phyloP scores from a whole-genome alignment of 2,888 invertebrate genomes.

The Eupithecia inturbata region DNA sequence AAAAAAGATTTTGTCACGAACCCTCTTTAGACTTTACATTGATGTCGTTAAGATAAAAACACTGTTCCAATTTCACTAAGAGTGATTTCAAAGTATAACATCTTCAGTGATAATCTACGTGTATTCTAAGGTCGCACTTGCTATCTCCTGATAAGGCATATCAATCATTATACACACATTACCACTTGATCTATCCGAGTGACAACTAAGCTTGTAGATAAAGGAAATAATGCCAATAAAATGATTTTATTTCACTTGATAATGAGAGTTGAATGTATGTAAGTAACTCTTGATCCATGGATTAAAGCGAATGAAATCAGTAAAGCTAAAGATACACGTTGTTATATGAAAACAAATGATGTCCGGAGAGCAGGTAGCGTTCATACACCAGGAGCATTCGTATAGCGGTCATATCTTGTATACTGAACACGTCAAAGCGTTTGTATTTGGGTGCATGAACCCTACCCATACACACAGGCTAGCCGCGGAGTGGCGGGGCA shows the following conservation, averaged over 20 bases:
- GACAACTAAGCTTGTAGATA: constrained; percentile 18
- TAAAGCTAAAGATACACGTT: not conserved
- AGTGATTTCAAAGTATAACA: constrained; percentile 33
- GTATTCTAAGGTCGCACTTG: constrained; percentile 52
- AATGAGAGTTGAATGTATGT: constrained; percentile 9
- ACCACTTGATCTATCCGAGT: constrained; percentile 33
- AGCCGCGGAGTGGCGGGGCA: no score
- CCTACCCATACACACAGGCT: no score
- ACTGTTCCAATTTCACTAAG: constrained; percentile 17
- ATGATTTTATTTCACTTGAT: constrained; percentile 22
- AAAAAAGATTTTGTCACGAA: not conserved
- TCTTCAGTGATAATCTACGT: constrained; percentile 31
- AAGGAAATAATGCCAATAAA: constrained; percentile 27
- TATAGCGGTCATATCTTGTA: no score
- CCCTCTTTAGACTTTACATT: not conserved
- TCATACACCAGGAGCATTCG: no score
- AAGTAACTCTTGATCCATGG: not conserved
- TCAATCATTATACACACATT: constrained; percentile 50
- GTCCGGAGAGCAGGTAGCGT: no score
- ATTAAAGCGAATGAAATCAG: not conserved
- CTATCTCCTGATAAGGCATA: constrained; percentile 51
- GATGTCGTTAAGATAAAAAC: not conserved
- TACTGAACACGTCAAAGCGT: no score
- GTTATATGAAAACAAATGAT: not conserved
- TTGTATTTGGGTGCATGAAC: no score